Base-by-base conservation (phyloP, 2,797 vertebrate genomes). In the Fringilla coelebs region DNA sequence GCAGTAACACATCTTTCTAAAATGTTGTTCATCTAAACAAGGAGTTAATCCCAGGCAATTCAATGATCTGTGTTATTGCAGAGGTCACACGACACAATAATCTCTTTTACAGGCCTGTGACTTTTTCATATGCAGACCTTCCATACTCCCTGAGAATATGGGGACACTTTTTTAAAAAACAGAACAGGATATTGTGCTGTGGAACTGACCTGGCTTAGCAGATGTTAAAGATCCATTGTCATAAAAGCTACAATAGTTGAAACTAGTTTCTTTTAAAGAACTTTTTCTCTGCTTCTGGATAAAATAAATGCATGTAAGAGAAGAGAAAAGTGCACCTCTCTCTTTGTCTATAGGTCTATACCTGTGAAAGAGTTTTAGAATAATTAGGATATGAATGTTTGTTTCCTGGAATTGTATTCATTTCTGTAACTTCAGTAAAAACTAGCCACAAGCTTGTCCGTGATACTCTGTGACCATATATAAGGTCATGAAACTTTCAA, bases 381-480 rank as follows among this genome's bases (percentile, higher is more conserved):
- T 34, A 65, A 29, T 25, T 40, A 40, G 40, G 68, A 55, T 13
- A 17, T 11, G 5, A 73, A 55, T 2, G 12, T 40, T 29, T 34
- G 7, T 20, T 65, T 83, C 13, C 41, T 34, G 20, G 49, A 34
- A 31, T 31, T 40, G 17, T 40, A 40, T 55, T 40, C 13, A 13
- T 25, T 73, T 48, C 25, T 40, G 13, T 29, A 34, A n/a, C 13
- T 55, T 46, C 10, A 48, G 17, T 19, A 55, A 63, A 54, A 62
- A n/a, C n/a, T 28, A 28, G 34, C 25, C 38, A n/a, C 7, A 8
- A 46, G 24, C 24, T 29, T 54, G 12, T 18, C n/a, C 1, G 0
- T 19, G 19, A 29, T 40, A 13, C 4, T 20, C 16, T 34, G 19
- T 34, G 40, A 13, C 19, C 41, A 25, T 17, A 20, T 11, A 38